Conservation (phyloP, 1,140 invertebrate species). For the Bactericera cockerelli region DNA sequence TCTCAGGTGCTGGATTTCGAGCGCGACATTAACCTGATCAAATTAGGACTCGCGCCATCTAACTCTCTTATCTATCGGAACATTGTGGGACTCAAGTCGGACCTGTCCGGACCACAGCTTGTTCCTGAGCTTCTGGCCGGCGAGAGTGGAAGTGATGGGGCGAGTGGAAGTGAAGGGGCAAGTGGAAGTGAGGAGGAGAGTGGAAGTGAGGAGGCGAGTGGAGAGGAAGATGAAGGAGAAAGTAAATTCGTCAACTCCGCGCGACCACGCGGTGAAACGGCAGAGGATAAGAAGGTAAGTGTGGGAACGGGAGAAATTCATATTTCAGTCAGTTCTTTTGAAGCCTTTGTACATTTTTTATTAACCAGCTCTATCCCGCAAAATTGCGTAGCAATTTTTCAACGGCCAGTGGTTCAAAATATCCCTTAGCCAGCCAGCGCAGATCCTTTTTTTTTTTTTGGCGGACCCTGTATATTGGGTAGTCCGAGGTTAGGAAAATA, state of each 20-base stretch:
- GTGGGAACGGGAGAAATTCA: conserved; percentile 11
- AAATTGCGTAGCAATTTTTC: neutral
- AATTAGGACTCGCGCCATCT: conserved; percentile 43
- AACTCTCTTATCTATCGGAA: conserved; percentile 64
- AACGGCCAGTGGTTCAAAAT: neutral
- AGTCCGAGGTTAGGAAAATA: too few relatives aligned
- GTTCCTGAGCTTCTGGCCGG: conserved; percentile 29
- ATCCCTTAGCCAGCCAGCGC: neutral
- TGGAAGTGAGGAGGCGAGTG: conserved; percentile 30
- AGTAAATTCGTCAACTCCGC: conserved; percentile 48
- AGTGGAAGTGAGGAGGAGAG: conserved; percentile 20
- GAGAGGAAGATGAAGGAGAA: conserved; percentile 32
- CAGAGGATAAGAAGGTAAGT: conserved; percentile 60
- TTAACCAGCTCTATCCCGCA: neutral
- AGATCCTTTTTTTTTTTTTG: conserved; percentile 14
- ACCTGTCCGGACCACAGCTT: conserved; percentile 52
- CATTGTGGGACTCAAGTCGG: conserved; percentile 63
- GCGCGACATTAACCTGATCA: conserved; percentile 64
- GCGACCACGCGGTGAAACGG: conserved; percentile 71
- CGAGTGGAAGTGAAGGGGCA: conserved; percentile 23
- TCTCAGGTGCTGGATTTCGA: conserved; percentile 73
- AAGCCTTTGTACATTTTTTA: neutral
- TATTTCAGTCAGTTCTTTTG: conserved; percentile 7
- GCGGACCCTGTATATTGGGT: too few relatives aligned
- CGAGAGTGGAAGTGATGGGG: conserved; percentile 21